Conservation (phyloP, 2,888 invertebrate genomes). For the Cataglyphis albicans region DNA sequence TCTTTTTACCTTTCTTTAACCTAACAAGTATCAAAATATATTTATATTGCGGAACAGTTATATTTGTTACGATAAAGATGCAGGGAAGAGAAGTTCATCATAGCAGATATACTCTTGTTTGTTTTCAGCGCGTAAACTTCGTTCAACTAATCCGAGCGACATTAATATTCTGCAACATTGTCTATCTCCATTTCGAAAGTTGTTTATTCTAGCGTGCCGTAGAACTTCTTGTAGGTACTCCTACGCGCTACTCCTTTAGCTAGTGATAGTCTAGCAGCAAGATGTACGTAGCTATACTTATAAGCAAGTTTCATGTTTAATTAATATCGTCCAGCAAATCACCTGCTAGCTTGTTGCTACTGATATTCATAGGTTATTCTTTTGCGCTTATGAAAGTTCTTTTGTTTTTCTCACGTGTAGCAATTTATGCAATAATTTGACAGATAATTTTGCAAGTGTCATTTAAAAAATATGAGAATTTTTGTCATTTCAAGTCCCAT, state of each 20-base stretch:
- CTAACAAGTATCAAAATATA: not conserved
- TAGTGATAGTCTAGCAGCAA: conserved; percentile 15
- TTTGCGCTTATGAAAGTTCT: not conserved
- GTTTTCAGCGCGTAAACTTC: conserved; percentile 36
- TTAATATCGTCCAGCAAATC: conserved; percentile 18
- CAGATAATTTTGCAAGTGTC: not conserved
- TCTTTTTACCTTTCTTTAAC: not conserved
- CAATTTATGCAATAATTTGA: not conserved
- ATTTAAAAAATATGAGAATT: not conserved
- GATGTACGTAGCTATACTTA: conserved; percentile 17
- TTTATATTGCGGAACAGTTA: conserved; percentile 19
- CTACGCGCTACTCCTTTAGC: not conserved
- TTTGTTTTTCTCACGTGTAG: not conserved
- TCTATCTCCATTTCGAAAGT: conserved; percentile 49
- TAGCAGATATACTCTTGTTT: conserved; percentile 27
- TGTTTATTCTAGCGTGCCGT: conserved; percentile 31
- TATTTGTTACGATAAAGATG: conserved; percentile 19
- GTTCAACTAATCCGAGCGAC: conserved; percentile 40
- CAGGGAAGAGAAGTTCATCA: conserved; percentile 32
- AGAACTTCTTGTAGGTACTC: conserved; percentile 37
- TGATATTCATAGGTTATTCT: not conserved
- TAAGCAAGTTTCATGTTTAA: conserved; percentile 22
- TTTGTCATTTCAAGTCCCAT: not conserved
- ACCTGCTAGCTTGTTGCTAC: not conserved
- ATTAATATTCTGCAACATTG: conserved; percentile 48